phyloP scores from a whole-genome alignment of 2,888 invertebrate genomes.

The Andrena trimmerana region DNA sequence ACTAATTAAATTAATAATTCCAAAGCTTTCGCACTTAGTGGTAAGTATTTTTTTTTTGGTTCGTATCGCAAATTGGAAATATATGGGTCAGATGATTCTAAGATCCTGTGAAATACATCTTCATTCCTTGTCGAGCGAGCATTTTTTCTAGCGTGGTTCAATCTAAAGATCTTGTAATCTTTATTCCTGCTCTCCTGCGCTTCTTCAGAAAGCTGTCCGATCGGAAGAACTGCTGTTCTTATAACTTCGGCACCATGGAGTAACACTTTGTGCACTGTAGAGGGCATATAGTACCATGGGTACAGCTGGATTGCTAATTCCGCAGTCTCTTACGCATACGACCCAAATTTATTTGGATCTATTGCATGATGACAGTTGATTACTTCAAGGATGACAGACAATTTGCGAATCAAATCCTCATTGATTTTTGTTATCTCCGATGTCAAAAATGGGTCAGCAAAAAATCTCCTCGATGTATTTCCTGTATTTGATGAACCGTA shows the following conservation, averaged over 20 bases:
- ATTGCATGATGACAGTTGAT: neutral
- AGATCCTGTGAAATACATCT: too few relatives aligned
- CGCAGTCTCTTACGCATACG: neutral
- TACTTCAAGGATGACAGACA: neutral
- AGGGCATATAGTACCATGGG: constrained; percentile 7
- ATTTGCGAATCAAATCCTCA: neutral
- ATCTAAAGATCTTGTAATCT: neutral
- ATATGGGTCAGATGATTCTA: too few relatives aligned
- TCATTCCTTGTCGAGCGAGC: neutral
- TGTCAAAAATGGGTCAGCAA: neutral
- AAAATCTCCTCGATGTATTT: constrained; percentile 1
- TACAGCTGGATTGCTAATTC: neutral
- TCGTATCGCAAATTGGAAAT: too few relatives aligned
- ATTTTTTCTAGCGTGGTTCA: neutral
- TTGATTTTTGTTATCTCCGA: neutral
- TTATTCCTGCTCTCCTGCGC: neutral
- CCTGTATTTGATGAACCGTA: neutral
- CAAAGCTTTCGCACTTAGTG: too few relatives aligned
- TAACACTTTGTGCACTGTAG: constrained; percentile 2
- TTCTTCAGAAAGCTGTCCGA: neutral
- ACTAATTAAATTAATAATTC: too few relatives aligned
- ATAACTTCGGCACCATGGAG: neutral
- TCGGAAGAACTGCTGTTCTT: neutral
- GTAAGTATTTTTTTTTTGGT: too few relatives aligned
- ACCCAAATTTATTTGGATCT: neutral